A percentile compares a stretch with the other conserved stretches of the same genome.
These are phyloP conservation scores for Chelonoidis abingdonii DNA, from an alignment of 2,113 vertebrate species.

Conservation along the genomic window DNA sequence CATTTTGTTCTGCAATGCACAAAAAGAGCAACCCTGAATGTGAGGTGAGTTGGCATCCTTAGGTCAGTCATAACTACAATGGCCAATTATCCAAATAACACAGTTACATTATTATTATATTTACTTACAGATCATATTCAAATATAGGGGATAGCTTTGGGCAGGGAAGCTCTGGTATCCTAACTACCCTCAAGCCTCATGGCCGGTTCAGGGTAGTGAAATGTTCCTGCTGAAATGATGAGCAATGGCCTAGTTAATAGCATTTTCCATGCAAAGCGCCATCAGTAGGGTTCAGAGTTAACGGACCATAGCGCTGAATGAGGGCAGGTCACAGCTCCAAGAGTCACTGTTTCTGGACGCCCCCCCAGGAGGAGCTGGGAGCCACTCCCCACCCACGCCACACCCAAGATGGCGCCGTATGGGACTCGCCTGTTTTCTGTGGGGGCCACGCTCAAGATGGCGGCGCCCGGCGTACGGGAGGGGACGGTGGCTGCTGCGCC, in stretches of 20 bases:
- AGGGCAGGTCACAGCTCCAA: neutral
- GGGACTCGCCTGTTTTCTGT: neutral
- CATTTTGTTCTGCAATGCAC: neutral
- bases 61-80: neutral
- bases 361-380: neutral
- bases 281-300: neutral
- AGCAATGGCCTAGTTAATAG: neutral
- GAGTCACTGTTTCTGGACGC: no score
- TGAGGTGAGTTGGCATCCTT: neutral
- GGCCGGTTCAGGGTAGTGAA: neutral
- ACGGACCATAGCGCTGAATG: fast-evolving
- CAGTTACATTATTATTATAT: neutral
- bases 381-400: neutral
- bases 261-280: neutral
- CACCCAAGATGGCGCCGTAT: fast-evolving
- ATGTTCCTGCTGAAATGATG: neutral
- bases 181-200: neutral
- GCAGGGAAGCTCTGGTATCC: neutral
- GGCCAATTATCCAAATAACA: neutral
- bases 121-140: neutral
- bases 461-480: neutral
- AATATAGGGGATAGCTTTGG: neutral
- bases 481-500: fast-evolving
- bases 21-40: neutral
- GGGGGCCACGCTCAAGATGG: neutral